Base-by-base conservation (phyloP, 1,140 invertebrate species). In the Pogonus chalceus region DNA sequence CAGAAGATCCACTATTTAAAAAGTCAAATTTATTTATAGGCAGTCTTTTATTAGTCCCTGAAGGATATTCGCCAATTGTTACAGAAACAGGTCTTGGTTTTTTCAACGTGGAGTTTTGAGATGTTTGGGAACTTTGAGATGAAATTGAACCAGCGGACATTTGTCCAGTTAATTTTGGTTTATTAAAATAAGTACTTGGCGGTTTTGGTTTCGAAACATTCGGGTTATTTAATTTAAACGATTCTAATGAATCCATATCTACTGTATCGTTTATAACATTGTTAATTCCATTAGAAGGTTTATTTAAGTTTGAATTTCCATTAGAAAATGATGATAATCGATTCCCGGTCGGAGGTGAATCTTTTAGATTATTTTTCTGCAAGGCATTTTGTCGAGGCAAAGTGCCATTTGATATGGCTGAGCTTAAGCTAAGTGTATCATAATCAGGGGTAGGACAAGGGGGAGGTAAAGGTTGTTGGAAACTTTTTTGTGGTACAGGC, bases 181-280 rank as follows among this genome's bases (percentile, higher is more conserved):
- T 70, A 23, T 74, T 68, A 58, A 87, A 86, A 59, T 86, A 86
- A 23, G 80, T 81, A 3, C 77, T 71, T 22, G 82, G 83, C 26
- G 82, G 82, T 62, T 79, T 81, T 16, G 81, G 82, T 52, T 73
- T 72, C 2, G 74, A 65, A 31, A 73, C 72, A 3, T 66, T 68
- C 0, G 79, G 77, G 58, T 83, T 81, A 37, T 81, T 83, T 35
- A 85, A 62, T 61, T 80, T 80, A 65, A 81, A 85, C 0, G 83
- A 85, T 64, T 85, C 83, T 49, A 86, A 68, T 16, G 83, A 84
- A 59, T 85, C 80, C 75, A 85, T 79, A 64, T 85, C 83, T 7
- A 80, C 77, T 1, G 66, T 71, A 54, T 81, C 79, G 9, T 74
- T 69, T 60, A 72, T 72, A 16, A 68, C 52, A 56, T 70, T 59